phyloP scores from a whole-genome alignment of 53 echinoderm and acorn worm species.

The Apostichopus leukothele region DNA sequence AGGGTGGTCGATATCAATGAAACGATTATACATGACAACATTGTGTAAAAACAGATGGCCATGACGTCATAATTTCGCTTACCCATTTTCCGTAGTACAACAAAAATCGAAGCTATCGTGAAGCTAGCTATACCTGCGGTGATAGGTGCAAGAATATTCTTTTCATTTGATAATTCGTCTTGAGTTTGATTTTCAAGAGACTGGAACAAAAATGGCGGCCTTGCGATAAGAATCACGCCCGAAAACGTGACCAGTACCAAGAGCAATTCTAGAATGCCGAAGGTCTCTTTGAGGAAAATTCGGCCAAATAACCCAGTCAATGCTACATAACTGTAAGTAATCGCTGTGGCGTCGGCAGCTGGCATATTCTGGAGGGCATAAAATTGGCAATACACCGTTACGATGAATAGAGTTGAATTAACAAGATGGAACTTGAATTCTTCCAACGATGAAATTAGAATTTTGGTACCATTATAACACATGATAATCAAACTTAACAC shows the following conservation, averaged over 20 bases:
- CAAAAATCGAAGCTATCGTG: not conserved
- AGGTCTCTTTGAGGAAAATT: conserved; percentile 14
- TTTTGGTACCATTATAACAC: not conserved
- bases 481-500: not conserved
- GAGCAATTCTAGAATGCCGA: not conserved
- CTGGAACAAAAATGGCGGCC: conserved; percentile 13
- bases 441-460: not conserved
- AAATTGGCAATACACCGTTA: not conserved
- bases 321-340: not conserved
- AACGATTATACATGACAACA: not conserved
- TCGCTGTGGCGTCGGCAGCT: not conserved
- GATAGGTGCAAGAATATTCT: not conserved
- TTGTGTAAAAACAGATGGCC: not conserved
- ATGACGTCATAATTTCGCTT: not conserved
- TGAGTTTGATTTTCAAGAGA: not conserved
- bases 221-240: conserved; percentile 18
- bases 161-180: not conserved
- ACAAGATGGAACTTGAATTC: not conserved
- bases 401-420: too few species aligned
- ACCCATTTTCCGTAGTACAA: not conserved
- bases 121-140: not conserved
- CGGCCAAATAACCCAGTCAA: not conserved
- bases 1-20: not conserved
- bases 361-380: conserved; percentile 1
- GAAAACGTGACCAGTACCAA: not conserved